Base-by-base conservation (phyloP, 2,888 invertebrate genomes). In the Pemphredon lugubris region DNA sequence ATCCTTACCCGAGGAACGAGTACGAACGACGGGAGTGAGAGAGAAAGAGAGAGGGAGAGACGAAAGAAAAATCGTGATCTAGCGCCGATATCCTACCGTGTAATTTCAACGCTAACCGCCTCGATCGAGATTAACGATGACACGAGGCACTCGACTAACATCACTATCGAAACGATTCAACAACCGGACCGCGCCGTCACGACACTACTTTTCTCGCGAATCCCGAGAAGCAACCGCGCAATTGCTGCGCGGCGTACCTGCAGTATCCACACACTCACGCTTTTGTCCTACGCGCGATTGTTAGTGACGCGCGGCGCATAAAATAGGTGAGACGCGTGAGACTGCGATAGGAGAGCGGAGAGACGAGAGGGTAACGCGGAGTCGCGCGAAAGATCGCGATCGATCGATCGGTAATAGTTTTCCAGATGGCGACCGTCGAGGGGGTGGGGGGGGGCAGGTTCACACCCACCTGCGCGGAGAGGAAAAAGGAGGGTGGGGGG, bases 251-350 rank as follows among this genome's bases (percentile, higher is more conserved):
- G n/a, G n/a, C n/a, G n/a, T n/a, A n/a, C n/a, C n/a, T n/a, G n/a
- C n/a, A n/a, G n/a, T n/a, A n/a, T n/a, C n/a, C n/a, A n/a, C n/a
- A n/a, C n/a, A 26, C 34, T 13, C 50, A 18, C 6, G 23, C 14
- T 44, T 51, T 65, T 59, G 59, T 59, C 59, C 60, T 51, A 14
- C n/a, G 44, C 30, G 50, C 59, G 50, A 42, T 59, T 50, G 30
- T 50, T 50, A 26, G 51, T 34, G 51, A 65, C 59, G 65, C 60
- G 65, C 59, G 65, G 59, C 40, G 40, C 65, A 18, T 14, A 20
- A 21, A n/a, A n/a, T n/a, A n/a, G n/a, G n/a, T n/a, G n/a, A n/a
- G n/a, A 6, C 11, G n/a, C 16, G 11, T 42, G 18, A 5, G 42
- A 11, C 4, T 5, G 18, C 16, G 42, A 30, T 16, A n/a, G 42